Conservation (phyloP, 2,113 vertebrate species). For the Saimiri boliviensis region DNA sequence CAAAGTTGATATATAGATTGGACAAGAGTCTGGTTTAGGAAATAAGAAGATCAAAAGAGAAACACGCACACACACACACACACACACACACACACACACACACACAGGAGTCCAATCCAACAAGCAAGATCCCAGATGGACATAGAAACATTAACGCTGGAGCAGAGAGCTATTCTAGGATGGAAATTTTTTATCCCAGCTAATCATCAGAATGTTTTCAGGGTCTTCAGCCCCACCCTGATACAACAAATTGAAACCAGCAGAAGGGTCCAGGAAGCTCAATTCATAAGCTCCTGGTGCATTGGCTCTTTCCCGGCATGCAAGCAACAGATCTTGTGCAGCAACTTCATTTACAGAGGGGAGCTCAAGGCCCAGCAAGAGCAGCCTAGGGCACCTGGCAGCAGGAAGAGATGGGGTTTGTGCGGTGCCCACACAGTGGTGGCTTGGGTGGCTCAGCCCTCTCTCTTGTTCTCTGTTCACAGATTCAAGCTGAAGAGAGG, state of each 20-base stretch:
- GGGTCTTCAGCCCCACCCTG: not conserved
- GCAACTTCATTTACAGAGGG: not conserved
- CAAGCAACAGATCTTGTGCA: rapidly evolving
- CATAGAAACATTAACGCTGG: not conserved
- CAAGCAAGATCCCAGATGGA: not conserved
- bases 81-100: not conserved
- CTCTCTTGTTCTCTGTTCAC: slow-evolving; percentile 5
- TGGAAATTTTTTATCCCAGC: not conserved
- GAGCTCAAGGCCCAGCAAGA: not conserved
- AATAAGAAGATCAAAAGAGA: not conserved
- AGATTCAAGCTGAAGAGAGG: slow-evolving; percentile 56
- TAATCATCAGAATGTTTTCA: not conserved
- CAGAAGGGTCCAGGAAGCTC: not conserved
- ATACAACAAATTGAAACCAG: not conserved
- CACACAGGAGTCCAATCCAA: not conserved
- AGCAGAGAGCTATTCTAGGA: not conserved
- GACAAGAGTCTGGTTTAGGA: not conserved
- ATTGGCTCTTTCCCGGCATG: rapidly evolving
- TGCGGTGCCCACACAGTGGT: not conserved
- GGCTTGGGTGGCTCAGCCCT: not conserved
- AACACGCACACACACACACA: not conserved
- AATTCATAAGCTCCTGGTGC: too few species aligned
- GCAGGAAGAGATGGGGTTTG: not conserved
- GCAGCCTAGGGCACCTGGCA: not conserved
- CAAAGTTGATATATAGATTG: not conserved